Percentiles rank a stretch among this genome's conserved stretches.
These are phyloP conservation scores for Iguana delicatissima DNA, from an alignment of 2,797 vertebrate genomes.

Conservation along the genomic window DNA sequence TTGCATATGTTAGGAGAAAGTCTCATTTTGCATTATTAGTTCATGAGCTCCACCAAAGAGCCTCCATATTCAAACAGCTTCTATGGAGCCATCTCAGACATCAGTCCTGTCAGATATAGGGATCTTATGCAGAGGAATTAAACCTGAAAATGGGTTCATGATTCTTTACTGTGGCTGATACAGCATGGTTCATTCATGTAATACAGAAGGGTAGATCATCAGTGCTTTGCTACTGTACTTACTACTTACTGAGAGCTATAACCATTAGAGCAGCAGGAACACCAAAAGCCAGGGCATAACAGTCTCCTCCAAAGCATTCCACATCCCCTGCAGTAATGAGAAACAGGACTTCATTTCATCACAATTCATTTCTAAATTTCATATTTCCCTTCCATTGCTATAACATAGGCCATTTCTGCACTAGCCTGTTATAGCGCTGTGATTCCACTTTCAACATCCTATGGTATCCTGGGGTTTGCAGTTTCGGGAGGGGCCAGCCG, in stretches of 20 bases:
- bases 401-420: background rate
- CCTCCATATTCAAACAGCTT: background rate
- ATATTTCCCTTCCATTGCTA: slow-evolving; percentile 21
- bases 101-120: background rate
- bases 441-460: too few relatives aligned
- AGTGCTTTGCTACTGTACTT: background rate
- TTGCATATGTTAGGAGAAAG: background rate
- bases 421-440: too few relatives aligned
- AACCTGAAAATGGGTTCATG: background rate
- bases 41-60: background rate
- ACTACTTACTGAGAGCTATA: slow-evolving; percentile 89
- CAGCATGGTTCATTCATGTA: background rate
- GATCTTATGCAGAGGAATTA: background rate
- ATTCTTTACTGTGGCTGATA: background rate
- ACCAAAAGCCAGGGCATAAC: slow-evolving; percentile 95
- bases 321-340: slow-evolving; percentile 86
- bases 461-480: too few relatives aligned
- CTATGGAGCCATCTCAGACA: background rate
- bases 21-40: too few relatives aligned
- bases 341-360: slow-evolving; percentile 56
- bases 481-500: too few relatives aligned
- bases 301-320: slow-evolving; percentile 93
- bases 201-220: background rate
- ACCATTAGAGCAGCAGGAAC: slow-evolving; percentile 94
- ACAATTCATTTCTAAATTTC: slow-evolving; percentile 2